Conservation (phyloP, 2,888 invertebrate genomes). For the Tetranychus truncatus region DNA sequence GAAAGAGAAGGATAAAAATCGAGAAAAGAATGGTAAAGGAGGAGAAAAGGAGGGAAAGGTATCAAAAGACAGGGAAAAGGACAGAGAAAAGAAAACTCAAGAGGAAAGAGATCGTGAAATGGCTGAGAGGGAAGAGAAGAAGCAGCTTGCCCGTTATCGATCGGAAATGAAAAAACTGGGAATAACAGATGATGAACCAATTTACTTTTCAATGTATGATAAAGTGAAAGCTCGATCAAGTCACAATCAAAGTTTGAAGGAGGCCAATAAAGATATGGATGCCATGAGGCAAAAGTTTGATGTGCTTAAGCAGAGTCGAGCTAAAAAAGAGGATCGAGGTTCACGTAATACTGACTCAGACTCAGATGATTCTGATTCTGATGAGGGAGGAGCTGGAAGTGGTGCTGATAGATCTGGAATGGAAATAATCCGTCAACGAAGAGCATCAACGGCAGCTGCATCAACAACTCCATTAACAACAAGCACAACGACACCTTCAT, state of each 20-base stretch:
- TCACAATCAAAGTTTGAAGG: constrained; percentile 29
- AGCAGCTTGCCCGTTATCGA: background rate
- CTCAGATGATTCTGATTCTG: constrained; percentile 26
- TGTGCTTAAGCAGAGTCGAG: constrained; percentile 51
- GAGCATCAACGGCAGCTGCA: background rate
- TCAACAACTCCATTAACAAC: background rate
- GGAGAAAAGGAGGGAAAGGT: constrained; percentile 26
- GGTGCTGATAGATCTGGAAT: background rate
- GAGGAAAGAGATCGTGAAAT: constrained; percentile 35
- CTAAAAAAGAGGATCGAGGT: constrained; percentile 35
- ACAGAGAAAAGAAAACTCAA: constrained; percentile 30
- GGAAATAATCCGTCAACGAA: background rate
- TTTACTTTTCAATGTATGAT: constrained; percentile 91
- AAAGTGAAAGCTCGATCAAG: constrained; percentile 83
- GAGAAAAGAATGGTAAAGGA: constrained; percentile 14
- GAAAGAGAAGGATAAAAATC: constrained; percentile 23
- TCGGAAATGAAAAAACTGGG: constrained; percentile 24
- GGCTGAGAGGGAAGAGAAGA: background rate
- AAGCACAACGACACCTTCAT: background rate
- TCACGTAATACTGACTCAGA: constrained; percentile 27
- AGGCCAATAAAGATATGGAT: constrained; percentile 60
- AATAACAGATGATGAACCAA: constrained; percentile 47
- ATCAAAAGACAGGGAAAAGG: constrained; percentile 26
- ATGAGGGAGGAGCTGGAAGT: constrained; percentile 18
- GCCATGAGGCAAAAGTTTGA: constrained; percentile 63